Conservation (phyloP, 2,888 invertebrate genomes). For the Ophonus ardosiacus region DNA sequence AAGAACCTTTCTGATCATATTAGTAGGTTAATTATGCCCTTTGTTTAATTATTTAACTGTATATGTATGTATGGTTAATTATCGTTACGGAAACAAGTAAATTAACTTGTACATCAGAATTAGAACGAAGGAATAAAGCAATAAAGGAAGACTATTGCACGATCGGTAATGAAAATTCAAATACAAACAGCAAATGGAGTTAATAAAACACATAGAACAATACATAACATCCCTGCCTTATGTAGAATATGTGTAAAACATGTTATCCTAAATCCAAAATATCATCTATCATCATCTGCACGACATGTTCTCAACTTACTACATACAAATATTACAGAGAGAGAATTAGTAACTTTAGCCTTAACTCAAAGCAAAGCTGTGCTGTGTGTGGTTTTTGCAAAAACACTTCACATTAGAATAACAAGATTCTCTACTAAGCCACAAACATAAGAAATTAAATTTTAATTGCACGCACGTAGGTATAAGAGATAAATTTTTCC, state of each 20-base stretch:
- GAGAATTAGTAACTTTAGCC: not conserved
- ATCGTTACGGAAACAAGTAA: not conserved
- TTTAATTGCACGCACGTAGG: not conserved
- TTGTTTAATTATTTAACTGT: not conserved
- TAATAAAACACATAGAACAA: not conserved
- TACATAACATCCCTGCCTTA: not conserved
- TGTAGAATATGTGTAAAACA: too few relatives aligned
- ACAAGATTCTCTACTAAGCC: not conserved
- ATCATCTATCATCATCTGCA: not conserved
- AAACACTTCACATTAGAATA: not conserved
- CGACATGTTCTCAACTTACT: too few relatives aligned
- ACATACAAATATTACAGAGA: not conserved
- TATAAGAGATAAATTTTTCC: not conserved
- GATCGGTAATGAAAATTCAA: not conserved
- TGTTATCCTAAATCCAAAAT: not conserved
- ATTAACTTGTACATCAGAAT: not conserved
- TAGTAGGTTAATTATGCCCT: too few relatives aligned
- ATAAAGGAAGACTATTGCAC: too few relatives aligned
- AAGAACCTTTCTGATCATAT: too few relatives aligned
- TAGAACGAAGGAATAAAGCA: not conserved
- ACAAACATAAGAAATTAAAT: not conserved
- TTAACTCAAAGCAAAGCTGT: not conserved
- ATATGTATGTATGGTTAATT: not conserved
- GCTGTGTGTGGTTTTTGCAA: not conserved
- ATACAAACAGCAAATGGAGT: conserved; percentile 7